Evolutionary conservation across 2,797 vertebrate genomes (phyloP), one percentile per base, ranked within the genome.

Genomic region (Schizothorax lantsangensis): DNA sequence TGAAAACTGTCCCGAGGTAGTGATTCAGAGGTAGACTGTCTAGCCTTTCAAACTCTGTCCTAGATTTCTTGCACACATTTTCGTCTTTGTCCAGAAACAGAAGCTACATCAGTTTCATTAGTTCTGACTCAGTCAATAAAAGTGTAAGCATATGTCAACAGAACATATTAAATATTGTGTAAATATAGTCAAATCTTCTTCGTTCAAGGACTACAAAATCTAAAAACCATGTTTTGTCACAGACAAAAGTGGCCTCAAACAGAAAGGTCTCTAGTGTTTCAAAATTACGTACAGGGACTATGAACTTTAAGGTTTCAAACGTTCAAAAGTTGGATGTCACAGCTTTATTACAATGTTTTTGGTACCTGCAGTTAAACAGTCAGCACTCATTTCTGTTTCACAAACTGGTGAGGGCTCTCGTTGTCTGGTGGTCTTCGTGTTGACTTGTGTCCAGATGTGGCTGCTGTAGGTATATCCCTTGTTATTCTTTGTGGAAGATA

Each of bases 381-480:
- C 77, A 19, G 81, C 43, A 6, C 49, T 79, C 26, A 89, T 85
- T 54, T 88, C 59, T 5, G 81, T 86, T 59, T 86, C 86, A 3
- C 79, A 80, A 3, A 66, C 7, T 5, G 36, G 68, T 8, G 86
- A 59, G 0, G 72, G 40, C 79, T 86, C 79, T n/a, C 81, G 84
- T 19, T 80, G 84, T 57, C 77, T 83, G 66, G 73, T 78, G 52
- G 71, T 81, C 36, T 88, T 89, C n/a, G 64, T 83, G 21, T 89
- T 86, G 10, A 26, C 83, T 47, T 88, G 86, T 52, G 49, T 5
- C 90, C 88, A 88, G 71, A 69, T 85, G 40, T 91, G 84, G 10
- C 74, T 87, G 6, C 95, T 95, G 84, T 94, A 95, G 43, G 95
- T 95, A 89, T 94, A 95, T 88, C 95, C 96, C 0, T 96, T 96